Conservation (phyloP, 1,140 invertebrate species). For the Penaeus vannamei region DNA sequence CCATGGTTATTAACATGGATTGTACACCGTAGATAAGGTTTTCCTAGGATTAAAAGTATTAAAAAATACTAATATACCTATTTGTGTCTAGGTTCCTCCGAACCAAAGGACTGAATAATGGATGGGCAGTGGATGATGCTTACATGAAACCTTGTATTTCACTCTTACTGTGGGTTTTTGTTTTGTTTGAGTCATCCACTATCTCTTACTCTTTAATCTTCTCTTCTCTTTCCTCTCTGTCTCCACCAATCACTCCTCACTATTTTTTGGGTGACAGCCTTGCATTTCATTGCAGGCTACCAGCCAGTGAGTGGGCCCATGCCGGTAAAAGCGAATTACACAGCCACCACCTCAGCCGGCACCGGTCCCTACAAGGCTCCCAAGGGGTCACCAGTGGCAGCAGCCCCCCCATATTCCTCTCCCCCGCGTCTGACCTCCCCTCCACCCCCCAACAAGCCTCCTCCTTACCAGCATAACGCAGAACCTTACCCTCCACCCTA, state of each 20-base stretch:
- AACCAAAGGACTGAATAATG: too few species aligned
- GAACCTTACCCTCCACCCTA: slow-evolving; percentile 64
- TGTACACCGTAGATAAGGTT: too few species aligned
- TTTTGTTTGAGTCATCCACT: slow-evolving; percentile 4
- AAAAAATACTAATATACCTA: too few species aligned
- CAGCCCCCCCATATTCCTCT: slow-evolving; percentile 65
- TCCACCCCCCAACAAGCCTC: slow-evolving; percentile 58
- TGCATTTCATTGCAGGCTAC: slow-evolving; percentile 66
- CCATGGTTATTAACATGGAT: too few species aligned
- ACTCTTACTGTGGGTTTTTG: slow-evolving; percentile 29
- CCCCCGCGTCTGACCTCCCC: slow-evolving; percentile 65
- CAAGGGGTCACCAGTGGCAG: slow-evolving; percentile 63
- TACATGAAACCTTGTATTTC: not conserved
- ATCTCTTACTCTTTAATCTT: slow-evolving; percentile 11
- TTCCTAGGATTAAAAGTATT: too few species aligned
- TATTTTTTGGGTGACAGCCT: slow-evolving; percentile 58
- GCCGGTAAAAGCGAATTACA: slow-evolving; percentile 63
- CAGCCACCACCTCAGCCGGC: slow-evolving; percentile 59
- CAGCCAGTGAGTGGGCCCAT: slow-evolving; percentile 68
- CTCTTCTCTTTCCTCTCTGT: slow-evolving; percentile 28
- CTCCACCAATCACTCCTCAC: slow-evolving; percentile 30
- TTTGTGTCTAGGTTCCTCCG: too few species aligned
- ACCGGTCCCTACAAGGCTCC: slow-evolving; percentile 62
- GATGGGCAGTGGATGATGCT: slow-evolving; percentile 8
- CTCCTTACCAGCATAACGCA: slow-evolving; percentile 51